phyloP scores from a whole-genome alignment of 2,797 vertebrate genomes.

The Lerista edwardsae region DNA sequence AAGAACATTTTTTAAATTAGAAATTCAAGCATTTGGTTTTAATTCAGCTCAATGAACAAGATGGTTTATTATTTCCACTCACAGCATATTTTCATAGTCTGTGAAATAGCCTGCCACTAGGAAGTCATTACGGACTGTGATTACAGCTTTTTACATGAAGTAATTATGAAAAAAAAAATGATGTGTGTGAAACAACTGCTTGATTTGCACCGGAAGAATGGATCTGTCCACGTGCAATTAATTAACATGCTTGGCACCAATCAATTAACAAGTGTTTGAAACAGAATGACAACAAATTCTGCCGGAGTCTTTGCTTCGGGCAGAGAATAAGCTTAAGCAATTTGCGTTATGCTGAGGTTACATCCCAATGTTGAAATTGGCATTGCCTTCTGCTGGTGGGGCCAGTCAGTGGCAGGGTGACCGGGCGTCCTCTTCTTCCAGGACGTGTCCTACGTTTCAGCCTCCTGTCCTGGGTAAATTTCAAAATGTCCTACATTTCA shows the following conservation, averaged over 20 bases:
- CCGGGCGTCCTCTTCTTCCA: too few relatives aligned
- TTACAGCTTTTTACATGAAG: constrained; percentile 65
- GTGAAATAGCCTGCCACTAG: constrained; percentile 58
- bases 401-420: too few relatives aligned
- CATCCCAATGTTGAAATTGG: rapidly evolving
- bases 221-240: constrained; percentile 59
- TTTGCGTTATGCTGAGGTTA: constrained; percentile 16
- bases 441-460: too few relatives aligned
- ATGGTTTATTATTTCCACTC: constrained; percentile 64
- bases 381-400: constrained; percentile 12
- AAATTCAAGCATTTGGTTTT: constrained; percentile 68
- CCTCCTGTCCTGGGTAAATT: too few relatives aligned
- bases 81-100: constrained; percentile 57
- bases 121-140: constrained; percentile 65
- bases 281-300: constrained; percentile 28
- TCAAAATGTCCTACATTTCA: too few relatives aligned
- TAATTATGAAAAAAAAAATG: constrained; percentile 11
- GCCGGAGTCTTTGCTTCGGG: constrained; percentile 35
- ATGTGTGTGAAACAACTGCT: constrained; percentile 49
- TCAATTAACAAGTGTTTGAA: constrained; percentile 51
- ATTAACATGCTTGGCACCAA: constrained; percentile 54
- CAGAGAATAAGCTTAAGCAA: neutral
- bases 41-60: constrained; percentile 60
- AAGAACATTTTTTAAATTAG: constrained; percentile 58
- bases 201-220: constrained; percentile 22